Percentiles rank a stretch among this genome's conserved stretches.
These are phyloP conservation scores for Theonella swinhoei DNA, from an alignment of 37 sponge, comb jelly and placozoan genomes.

Conservation along the genomic window DNA sequence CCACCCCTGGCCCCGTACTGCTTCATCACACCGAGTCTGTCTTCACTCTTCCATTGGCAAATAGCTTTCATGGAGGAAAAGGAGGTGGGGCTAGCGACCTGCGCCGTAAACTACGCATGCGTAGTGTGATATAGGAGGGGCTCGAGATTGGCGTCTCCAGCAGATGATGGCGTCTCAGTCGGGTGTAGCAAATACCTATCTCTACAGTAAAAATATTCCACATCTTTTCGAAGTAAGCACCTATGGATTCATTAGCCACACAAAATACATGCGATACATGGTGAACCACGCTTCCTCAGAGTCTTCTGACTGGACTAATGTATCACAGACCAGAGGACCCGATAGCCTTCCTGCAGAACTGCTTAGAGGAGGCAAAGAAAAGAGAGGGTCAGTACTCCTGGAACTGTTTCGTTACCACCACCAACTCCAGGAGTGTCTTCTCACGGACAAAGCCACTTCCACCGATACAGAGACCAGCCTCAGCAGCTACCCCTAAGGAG, in stretches of 20 bases:
- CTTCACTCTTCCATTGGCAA: too few relatives aligned
- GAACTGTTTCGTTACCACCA: neutral
- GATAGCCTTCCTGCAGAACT: conserved; percentile 44
- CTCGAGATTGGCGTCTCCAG: too few relatives aligned
- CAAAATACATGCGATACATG: neutral
- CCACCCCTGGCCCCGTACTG: neutral
- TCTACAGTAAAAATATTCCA: conserved; percentile 58
- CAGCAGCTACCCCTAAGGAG: neutral
- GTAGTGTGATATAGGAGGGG: too few relatives aligned
- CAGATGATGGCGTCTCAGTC: neutral
- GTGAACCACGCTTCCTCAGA: conserved; percentile 16
- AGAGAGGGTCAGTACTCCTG: neutral
- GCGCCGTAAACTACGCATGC: too few relatives aligned
- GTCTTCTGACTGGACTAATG: conserved; percentile 66
- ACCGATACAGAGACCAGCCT: neutral
- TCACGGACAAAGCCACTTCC: conserved; percentile 2
- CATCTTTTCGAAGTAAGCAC: conserved; percentile 71
- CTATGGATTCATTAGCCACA: neutral
- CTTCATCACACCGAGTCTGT: too few relatives aligned
- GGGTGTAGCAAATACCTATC: conserved; percentile 50
- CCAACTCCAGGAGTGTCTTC: neutral
- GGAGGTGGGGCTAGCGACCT: too few relatives aligned
- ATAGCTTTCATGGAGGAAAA: too few relatives aligned
- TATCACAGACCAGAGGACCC: conserved; percentile 57
- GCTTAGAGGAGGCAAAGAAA: conserved; percentile 20